Base-by-base conservation (phyloP, 2,888 invertebrate species). In the Agelastica alni region DNA sequence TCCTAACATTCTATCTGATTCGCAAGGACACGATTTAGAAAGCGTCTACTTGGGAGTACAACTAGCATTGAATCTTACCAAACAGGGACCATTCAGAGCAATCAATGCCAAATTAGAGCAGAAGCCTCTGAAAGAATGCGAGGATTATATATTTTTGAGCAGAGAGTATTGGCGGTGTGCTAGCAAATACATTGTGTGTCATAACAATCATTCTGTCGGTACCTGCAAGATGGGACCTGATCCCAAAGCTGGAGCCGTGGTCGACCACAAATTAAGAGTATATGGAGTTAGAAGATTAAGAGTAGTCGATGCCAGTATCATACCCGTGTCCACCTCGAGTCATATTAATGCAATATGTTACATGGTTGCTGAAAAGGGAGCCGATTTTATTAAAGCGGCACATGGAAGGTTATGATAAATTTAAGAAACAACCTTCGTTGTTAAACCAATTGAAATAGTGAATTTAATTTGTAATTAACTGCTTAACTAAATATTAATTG, bases 141-240 rank as follows among this genome's bases (percentile, higher is more conserved):
- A 72, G 14, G 47, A 70, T 0, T 58, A 74, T 9, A 51, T 58
- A 4, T 83, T 82, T 51, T 81, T 80, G 59, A 78, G 82, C 1
- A 86, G 86, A 54, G 81, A 81, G 28, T 88, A 87, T 66, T 87
- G 88, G 85, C 82, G 83, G 53, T 89, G 88, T 70, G 83, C 84
- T 6, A 56, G 67, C 16, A 59, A 60, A 52, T 61, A 83, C 13
- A 49, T 56, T 6, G 34, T 49, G 2, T 31, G 20, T 4, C 56
- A 58, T 39, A 56, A 54, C 26, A 54, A 61, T 37, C 56, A 58
- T 41, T 48, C 56, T 13, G 49, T 56, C 1, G 20, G 49, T 20
- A 52, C 54, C 4, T 58, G 60, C 37, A 60, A 43, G 39, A 60
- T 60, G 60, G 60, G 60, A 5, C 58, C 60, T 4, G 10, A 58